Percentiles rank a stretch among this genome's conserved stretches.
phyloP scores from a whole-genome alignment of 2,888 invertebrate genomes.

The Itoplectis maculator region DNA sequence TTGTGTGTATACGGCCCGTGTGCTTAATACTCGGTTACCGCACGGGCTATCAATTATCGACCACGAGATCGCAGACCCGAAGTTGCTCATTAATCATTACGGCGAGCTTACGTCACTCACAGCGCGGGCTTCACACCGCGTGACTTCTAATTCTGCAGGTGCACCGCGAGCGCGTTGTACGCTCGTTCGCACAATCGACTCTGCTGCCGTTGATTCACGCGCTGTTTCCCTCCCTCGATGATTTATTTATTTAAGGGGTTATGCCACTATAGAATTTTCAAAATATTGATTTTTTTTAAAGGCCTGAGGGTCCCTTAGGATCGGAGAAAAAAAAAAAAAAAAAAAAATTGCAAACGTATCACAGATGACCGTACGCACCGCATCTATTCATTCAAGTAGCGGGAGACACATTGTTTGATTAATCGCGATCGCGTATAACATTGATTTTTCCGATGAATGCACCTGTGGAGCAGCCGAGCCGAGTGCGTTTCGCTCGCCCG shows the following conservation, averaged over 20 bases:
- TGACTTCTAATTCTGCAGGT: not conserved
- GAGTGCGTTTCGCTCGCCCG: not conserved
- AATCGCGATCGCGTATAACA: slow-evolving; percentile 4
- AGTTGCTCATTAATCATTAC: slow-evolving; percentile 39
- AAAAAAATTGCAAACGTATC: too few relatives aligned
- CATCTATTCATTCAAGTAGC: too few relatives aligned
- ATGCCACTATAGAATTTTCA: too few relatives aligned
- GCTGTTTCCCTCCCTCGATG: slow-evolving; percentile 6
- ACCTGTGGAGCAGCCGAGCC: not conserved
- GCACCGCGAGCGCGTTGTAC: not conserved
- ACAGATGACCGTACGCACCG: too few relatives aligned
- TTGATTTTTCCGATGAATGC: not conserved
- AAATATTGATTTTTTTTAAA: too few relatives aligned
- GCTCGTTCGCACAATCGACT: slow-evolving; percentile 7
- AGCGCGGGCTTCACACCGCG: not conserved
- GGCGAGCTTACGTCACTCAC: slow-evolving; percentile 1
- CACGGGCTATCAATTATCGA: slow-evolving; percentile 51
- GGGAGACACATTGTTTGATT: not conserved
- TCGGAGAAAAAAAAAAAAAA: too few relatives aligned
- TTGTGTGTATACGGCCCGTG: not conserved
- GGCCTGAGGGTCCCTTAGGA: too few relatives aligned
- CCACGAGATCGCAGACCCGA: slow-evolving; percentile 6
- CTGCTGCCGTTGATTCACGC: not conserved
- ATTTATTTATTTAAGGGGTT: too few relatives aligned
- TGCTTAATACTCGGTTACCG: slow-evolving; percentile 21